Percentiles rank a stretch among this genome's conserved stretches.
These are phyloP conservation scores for Micrastur ruficollis DNA, from an alignment of 2,797 vertebrate species.

Conservation along the genomic window DNA sequence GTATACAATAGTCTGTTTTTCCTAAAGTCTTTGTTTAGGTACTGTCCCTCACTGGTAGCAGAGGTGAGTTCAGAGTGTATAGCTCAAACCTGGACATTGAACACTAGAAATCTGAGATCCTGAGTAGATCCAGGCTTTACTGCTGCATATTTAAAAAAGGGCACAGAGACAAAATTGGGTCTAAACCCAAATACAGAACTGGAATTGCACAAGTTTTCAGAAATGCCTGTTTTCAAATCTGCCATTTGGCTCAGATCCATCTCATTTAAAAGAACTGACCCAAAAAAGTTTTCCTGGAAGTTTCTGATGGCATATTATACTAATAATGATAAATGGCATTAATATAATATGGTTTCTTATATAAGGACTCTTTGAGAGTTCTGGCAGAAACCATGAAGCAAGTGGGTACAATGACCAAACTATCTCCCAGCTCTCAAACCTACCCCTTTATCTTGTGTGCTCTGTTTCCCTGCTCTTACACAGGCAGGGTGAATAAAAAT, in stretches of 20 bases:
- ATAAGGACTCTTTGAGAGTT: background rate
- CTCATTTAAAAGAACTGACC: background rate
- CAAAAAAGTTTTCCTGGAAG: background rate
- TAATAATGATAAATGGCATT: background rate
- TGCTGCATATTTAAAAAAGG: background rate
- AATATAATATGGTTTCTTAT: background rate
- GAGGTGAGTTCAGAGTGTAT: background rate
- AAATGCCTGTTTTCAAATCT: background rate
- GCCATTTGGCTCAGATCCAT: background rate
- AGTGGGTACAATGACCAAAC: background rate
- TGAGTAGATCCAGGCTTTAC: background rate
- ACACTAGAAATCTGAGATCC: fast-evolving
- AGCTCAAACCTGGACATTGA: background rate
- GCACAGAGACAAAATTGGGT: background rate
- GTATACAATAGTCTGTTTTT: background rate
- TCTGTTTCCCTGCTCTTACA: background rate
- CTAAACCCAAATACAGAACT: background rate
- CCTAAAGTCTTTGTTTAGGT: background rate
- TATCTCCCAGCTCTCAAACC: background rate
- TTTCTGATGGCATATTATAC: background rate
- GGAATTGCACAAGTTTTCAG: background rate
- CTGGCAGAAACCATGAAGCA: background rate
- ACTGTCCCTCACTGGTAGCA: background rate
- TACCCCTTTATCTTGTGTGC: background rate
- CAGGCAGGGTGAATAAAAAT: background rate